Conservation (phyloP, 2,113 vertebrate species). For the Takifugu bimaculatus region DNA sequence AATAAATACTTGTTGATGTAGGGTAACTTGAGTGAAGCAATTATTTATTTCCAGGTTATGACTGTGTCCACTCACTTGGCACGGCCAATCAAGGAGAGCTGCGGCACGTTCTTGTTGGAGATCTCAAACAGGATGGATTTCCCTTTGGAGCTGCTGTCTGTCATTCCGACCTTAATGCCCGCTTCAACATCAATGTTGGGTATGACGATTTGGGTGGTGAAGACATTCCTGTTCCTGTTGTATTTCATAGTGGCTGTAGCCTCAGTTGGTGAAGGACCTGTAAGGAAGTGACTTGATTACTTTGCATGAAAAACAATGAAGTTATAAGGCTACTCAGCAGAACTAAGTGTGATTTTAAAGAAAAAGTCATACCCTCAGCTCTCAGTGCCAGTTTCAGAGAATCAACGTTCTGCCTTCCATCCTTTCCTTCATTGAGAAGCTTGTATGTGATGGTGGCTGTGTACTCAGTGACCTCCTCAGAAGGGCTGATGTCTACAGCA, state of each 20-base stretch:
- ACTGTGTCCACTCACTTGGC: conserved; percentile 74
- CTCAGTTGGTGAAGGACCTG: conserved; percentile 76
- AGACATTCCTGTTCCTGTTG: conserved; percentile 76
- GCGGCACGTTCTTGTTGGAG: conserved; percentile 81
- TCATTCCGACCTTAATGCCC: conserved; percentile 76
- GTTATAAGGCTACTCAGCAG: neutral
- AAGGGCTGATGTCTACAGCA: conserved; percentile 77
- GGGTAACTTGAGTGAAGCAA: neutral
- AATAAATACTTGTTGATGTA: neutral
- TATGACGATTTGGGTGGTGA: conserved; percentile 79
- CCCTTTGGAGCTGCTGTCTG: conserved; percentile 63
- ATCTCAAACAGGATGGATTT: conserved; percentile 77
- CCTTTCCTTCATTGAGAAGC: conserved; percentile 68
- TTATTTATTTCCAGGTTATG: neutral
- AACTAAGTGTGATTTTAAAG: neutral
- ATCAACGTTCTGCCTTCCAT: conserved; percentile 74
- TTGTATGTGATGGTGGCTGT: conserved; percentile 76
- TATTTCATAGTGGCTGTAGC: conserved; percentile 77
- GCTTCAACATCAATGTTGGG: conserved; percentile 78
- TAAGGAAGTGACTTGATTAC: neutral
- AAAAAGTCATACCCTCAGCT: conserved; percentile 76
- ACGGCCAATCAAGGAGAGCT: conserved; percentile 77
- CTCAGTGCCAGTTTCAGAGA: conserved; percentile 75
- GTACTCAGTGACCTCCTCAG: conserved; percentile 78
- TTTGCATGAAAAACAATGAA: neutral